Percentiles rank a stretch among this genome's conserved stretches.
These are phyloP conservation scores for Mormoops blainvillei DNA, from an alignment of 2,113 vertebrate genomes.

Conservation along the genomic window DNA sequence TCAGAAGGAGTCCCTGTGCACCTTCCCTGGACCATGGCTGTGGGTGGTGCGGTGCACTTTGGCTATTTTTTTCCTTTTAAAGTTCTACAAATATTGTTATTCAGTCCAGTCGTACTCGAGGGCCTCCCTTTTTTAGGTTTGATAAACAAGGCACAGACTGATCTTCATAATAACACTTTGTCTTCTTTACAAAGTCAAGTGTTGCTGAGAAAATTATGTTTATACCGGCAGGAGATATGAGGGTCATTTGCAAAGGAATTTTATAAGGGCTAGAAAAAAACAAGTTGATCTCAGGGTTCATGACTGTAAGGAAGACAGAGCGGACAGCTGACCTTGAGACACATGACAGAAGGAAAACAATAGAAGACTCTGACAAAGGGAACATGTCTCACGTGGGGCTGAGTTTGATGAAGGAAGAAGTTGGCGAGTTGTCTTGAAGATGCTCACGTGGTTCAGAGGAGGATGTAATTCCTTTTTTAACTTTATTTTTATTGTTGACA, in stretches of 20 bases:
- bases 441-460: background rate
- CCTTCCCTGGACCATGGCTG: no score
- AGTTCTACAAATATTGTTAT: background rate
- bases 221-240: background rate
- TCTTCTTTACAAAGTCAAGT: background rate
- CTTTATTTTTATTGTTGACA: no score
- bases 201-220: conserved; percentile 17
- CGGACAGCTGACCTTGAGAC: background rate
- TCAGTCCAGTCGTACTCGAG: no score
- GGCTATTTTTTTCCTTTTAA: background rate
- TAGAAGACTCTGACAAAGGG: background rate
- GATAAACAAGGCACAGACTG: background rate
- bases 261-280: background rate
- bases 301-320: background rate
- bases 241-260: conserved; percentile 2
- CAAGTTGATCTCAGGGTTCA: background rate
- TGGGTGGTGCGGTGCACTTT: background rate
- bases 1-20: background rate
- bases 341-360: background rate
- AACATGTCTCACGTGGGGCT: no score
- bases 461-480: background rate
- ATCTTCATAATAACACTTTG: background rate
- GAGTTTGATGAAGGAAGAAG: background rate
- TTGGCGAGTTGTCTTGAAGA: background rate
- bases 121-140: background rate